Base-by-base conservation (phyloP, 2,113 vertebrate genomes). In the Coptodon rendalli region DNA sequence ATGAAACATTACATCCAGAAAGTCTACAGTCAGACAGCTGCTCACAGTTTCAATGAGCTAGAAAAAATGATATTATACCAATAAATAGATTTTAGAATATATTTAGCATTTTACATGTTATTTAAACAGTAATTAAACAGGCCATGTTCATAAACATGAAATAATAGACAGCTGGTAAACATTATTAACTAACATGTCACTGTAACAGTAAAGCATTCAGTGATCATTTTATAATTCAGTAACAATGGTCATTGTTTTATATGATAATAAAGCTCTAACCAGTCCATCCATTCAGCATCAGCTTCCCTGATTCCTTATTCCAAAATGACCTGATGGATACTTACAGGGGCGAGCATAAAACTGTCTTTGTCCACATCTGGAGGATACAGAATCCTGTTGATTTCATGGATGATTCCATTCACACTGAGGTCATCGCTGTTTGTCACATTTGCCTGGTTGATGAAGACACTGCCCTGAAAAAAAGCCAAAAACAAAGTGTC, bases 321-420 rank as follows among this genome's bases (percentile, higher is more conserved):
- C 22, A 73, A 45, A 73, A 45, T 40, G 7, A 45, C 24, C 24
- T 48, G 24, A 76, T 76, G 6, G 45, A 19, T 48, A 73, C 68
- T 76, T 13, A 96, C 96, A 1, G 91, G 96, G 94, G 90, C 85
- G 34, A 68, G 19, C 90, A 45, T 57, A 16, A 82, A 6, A 80
- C 71, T 81, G 4, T 92, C 84, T 8, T 90, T 57, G 57, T 96
- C 87, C 52, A 96, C 34, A 3, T 85, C 91, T 4, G 95, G 71
- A 4, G 97, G 97, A 59, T 96, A 82, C 52, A 99, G 95, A 22
- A 98, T 12, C 13, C 89, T 95, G 92, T 98, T 95, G 79, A 99
- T 97, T 90, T 97, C 80, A 10, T 99, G 97, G 86, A 98, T 96
- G 81, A 99, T 96, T 0, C 98, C 98, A 4, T 99, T 99, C 13